Evolutionary conservation across 2,888 invertebrate genomes (phyloP).

Genomic region (Morpho deidamia): DNA sequence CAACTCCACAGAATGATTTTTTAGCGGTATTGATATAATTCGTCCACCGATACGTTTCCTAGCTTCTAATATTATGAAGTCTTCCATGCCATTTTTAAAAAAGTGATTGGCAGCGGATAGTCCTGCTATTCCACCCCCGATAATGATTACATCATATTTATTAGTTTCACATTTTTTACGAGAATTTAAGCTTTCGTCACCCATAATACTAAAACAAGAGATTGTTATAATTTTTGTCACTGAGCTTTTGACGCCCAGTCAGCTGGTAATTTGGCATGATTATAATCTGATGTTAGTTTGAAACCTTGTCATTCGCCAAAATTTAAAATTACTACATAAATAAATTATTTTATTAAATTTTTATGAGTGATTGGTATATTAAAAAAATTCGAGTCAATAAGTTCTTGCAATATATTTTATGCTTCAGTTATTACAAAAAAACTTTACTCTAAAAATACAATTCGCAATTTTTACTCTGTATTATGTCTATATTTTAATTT

Average conservation of each 20-base stretch:
- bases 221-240: conserved; percentile 51
- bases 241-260: conserved; percentile 60
- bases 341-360: no score
- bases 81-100: conserved; percentile 86
- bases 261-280: conserved; percentile 40
- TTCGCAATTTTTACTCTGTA: no score
- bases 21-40: conserved; percentile 85
- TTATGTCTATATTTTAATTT: no score
- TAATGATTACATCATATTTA: conserved; percentile 85
- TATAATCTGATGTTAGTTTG: neutral
- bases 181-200: conserved; percentile 72
- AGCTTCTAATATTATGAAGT: conserved; percentile 90
- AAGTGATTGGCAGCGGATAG: conserved; percentile 91
- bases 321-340: no score
- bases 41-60: conserved; percentile 89
- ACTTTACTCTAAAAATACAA: no score
- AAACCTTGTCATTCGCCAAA: no score
- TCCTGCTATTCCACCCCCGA: conserved; percentile 93
- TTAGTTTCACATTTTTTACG: conserved; percentile 68
- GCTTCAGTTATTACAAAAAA: no score
- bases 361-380: no score
- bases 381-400: no score
- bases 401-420: no score
- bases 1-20: conserved; percentile 84
- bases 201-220: conserved; percentile 63